phyloP scores from a whole-genome alignment of 2,888 invertebrate genomes.

The Trichogramma dendrolimi region DNA sequence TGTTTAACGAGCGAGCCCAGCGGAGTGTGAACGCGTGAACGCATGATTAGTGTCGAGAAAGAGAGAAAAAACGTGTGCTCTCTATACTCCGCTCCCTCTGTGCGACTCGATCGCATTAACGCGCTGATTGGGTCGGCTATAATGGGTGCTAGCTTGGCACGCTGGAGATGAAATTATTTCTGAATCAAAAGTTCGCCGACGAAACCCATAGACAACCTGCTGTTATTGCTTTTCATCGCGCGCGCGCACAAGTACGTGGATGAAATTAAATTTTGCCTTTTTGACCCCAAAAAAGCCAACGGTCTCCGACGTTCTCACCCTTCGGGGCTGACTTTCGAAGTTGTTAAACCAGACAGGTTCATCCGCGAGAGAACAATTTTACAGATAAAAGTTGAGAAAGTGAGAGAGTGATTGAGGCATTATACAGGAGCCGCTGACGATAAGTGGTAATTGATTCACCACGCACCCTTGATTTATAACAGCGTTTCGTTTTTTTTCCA shows the following conservation, averaged over 20 bases:
- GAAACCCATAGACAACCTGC: neutral
- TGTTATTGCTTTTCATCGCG: neutral
- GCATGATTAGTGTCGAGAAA: too few species aligned
- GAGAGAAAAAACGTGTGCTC: too few species aligned
- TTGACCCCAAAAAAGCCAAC: too few species aligned
- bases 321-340: too few species aligned
- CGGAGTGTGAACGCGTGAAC: too few species aligned
- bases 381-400: slow-evolving; percentile 15
- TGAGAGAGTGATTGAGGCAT: slow-evolving; percentile 18
- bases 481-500: slow-evolving; percentile 28
- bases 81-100: too few species aligned
- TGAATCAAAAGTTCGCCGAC: too few species aligned
- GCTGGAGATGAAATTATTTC: neutral
- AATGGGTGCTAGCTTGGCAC: neutral
- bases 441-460: slow-evolving; percentile 51
- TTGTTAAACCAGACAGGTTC: neutral
- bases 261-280: too few species aligned
- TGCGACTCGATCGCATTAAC: too few species aligned
- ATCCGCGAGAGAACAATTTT: neutral
- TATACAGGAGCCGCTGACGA: slow-evolving; percentile 29
- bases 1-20: neutral
- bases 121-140: too few species aligned
- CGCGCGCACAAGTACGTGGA: neutral
- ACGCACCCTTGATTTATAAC: slow-evolving; percentile 49
- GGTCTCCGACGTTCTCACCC: too few species aligned